Evolutionary conservation across 2,113 vertebrate species (phyloP).

Genomic region (Seriola aureovittata): DNA sequence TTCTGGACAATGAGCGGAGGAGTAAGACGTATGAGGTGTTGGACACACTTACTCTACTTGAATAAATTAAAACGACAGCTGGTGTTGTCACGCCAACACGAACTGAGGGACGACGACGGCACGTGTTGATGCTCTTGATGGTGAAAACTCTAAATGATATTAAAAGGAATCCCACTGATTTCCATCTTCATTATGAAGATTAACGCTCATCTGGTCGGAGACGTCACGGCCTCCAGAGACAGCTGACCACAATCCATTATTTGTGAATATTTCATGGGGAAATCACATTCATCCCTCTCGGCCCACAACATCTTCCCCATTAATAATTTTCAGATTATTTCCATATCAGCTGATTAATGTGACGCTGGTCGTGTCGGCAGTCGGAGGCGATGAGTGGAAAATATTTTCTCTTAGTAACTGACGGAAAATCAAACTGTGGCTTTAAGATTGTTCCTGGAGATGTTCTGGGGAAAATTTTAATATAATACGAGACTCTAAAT

Average conservation of each 20-base stretch:
- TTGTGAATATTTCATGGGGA: slow-evolving; percentile 46
- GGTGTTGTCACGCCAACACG: too few species aligned
- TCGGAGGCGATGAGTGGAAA: not conserved
- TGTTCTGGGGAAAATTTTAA: not conserved
- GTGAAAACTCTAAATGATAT: slow-evolving; percentile 22
- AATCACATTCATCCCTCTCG: slow-evolving; percentile 21
- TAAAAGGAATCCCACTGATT: slow-evolving; percentile 44
- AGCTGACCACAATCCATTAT: slow-evolving; percentile 29
- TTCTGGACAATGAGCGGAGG: too few species aligned
- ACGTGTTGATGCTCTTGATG: not conserved
- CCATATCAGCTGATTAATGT: slow-evolving; percentile 33
- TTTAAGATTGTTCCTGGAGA: not conserved
- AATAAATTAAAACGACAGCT: too few species aligned
- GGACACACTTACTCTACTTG: too few species aligned
- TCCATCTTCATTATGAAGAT: slow-evolving; percentile 55
- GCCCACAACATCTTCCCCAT: slow-evolving; percentile 28
- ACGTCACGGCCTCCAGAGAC: slow-evolving; percentile 4
- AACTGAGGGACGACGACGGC: too few species aligned
- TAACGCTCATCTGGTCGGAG: slow-evolving; percentile 36
- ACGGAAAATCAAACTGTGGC: not conserved
- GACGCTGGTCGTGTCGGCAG: not conserved
- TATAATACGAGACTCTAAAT: not conserved
- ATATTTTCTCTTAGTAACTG: slow-evolving; percentile 7
- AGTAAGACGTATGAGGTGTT: too few species aligned
- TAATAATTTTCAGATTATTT: slow-evolving; percentile 40